Evolutionary conservation across 2,797 vertebrate species (phyloP).

Genomic region (Hipposideros larvatus): DNA sequence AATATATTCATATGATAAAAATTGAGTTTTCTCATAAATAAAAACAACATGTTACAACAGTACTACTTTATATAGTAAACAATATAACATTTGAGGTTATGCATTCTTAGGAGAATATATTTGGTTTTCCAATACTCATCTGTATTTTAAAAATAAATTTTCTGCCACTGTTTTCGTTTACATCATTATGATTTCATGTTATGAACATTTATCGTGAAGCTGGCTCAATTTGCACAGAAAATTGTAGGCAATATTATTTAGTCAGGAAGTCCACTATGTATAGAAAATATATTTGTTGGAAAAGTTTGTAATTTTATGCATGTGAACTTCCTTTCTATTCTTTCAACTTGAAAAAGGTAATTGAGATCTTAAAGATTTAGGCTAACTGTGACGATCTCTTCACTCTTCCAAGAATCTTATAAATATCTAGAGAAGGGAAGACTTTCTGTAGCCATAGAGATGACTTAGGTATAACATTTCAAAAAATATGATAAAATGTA

Average conservation of each 20-base stretch:
- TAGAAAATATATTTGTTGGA: slow-evolving; percentile 2
- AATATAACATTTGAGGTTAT: background rate
- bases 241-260: background rate
- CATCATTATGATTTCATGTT: background rate
- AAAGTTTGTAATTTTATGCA: background rate
- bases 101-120: background rate
- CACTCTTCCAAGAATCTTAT: background rate
- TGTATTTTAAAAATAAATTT: background rate
- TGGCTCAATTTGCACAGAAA: background rate
- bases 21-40: background rate
- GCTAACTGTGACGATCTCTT: background rate
- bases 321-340: background rate
- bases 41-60: background rate
- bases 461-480: background rate
- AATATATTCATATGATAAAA: background rate
- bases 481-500: background rate
- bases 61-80: background rate
- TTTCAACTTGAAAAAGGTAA: background rate
- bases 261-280: background rate
- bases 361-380: background rate
- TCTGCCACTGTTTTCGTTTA: background rate
- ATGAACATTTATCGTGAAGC: background rate
- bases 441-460: background rate
- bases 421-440: background rate
- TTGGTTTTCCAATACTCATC: background rate